phyloP scores from a whole-genome alignment of 2,797 vertebrate species.

The Xiphophorus birchmanni region DNA sequence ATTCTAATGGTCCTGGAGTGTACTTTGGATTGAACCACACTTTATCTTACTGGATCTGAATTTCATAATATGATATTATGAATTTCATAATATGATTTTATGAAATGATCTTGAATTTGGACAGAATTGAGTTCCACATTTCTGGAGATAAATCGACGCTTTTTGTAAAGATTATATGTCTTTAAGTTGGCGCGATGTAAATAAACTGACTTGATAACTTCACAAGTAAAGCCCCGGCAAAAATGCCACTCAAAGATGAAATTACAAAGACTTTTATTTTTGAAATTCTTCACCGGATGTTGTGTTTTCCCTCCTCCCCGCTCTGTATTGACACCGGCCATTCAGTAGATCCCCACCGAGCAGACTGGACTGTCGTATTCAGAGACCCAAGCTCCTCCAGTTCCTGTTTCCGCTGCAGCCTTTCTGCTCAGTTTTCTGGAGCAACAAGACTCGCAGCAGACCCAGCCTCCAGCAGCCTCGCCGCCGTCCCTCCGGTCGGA shows the following conservation, averaged over 20 bases:
- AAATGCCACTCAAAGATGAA: background rate
- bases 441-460: slow-evolving; percentile 41
- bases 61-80: background rate
- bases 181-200: background rate
- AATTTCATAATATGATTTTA: too few species aligned
- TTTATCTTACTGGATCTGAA: background rate
- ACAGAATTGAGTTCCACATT: background rate
- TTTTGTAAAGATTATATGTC: background rate
- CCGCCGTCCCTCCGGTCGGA: slow-evolving; percentile 47
- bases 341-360: slow-evolving; percentile 62
- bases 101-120: background rate
- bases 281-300: slow-evolving; percentile 48
- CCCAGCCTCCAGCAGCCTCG: slow-evolving; percentile 31
- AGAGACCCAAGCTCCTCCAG: slow-evolving; percentile 42
- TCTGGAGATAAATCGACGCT: background rate
- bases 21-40: background rate
- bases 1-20: background rate
- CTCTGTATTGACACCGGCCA: slow-evolving; percentile 58
- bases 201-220: background rate
- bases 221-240: background rate
- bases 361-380: slow-evolving; percentile 53
- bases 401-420: slow-evolving; percentile 70
- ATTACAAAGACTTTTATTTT: slow-evolving; percentile 31
- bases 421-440: slow-evolving; percentile 44
- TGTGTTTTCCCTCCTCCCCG: background rate